Base-by-base conservation (phyloP, 2,888 invertebrate species). In the Helobdella robusta region DNA sequence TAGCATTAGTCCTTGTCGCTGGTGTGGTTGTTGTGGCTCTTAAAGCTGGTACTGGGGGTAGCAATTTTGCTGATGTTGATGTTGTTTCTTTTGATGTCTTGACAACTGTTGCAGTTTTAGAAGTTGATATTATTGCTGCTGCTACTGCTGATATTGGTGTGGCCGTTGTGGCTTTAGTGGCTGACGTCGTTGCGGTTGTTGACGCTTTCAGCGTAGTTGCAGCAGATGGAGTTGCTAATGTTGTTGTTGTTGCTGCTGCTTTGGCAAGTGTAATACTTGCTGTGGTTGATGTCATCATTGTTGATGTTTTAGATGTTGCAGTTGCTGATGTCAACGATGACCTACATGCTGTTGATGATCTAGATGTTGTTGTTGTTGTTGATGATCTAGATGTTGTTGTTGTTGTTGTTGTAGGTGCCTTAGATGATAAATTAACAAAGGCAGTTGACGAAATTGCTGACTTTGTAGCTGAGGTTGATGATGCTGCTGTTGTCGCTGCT, bases 181-280 rank as follows among this genome's bases (percentile, higher is more conserved):
- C n/a, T 18, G 50, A 23, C 25, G 50, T 50, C n/a, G 50, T 50
- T 50, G 50, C 25, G n/a, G 50, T 50, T 50, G 50, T 50, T 8
- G n/a, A 23, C n/a, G 50, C 25, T 18, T 6, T 8, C 25, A 25
- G 6, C 4, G 50, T 50, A 23, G 50, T 50, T 50, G 5, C 6
- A 23, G 50, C 25, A 23, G 50, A 23, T 50, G 50, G n/a, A 8
- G 5, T 8, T 50, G 50, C 5, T 18, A 50, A 6, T 8, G n/a
- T 25, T 54, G 54, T 20, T 30, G 4, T n/a, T 54, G 30, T 54
- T 54, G 54, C 32, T 54, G 25, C n/a, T 50, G 50, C 20, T 50
- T n/a, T n/a, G 6, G 50, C 50, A 23, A n/a, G n/a, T 50, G 20
- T 50, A 23, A n/a, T 20, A 23, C 20, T 50, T 50, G 20, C 25